Conservation (phyloP, 1,140 invertebrate species). For the Chrysoperla carnea region DNA sequence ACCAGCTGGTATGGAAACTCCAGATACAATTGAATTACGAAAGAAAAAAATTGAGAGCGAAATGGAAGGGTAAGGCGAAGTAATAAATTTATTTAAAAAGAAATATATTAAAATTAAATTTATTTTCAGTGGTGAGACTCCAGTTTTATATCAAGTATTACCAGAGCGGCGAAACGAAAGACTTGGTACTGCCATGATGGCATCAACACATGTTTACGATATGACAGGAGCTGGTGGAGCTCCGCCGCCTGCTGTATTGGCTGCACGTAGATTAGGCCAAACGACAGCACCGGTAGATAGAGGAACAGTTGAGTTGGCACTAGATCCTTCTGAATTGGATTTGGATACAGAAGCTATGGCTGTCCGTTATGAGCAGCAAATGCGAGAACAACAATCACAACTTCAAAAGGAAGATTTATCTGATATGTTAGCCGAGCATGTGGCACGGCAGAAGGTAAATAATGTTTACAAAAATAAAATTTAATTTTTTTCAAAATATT, state of each 20-base stretch:
- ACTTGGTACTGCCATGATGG: slow-evolving; percentile 94
- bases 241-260: slow-evolving; percentile 27
- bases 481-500: slow-evolving; percentile 4
- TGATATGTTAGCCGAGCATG: slow-evolving; percentile 97
- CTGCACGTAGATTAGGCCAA: slow-evolving; percentile 13
- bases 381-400: slow-evolving; percentile 78
- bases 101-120: slow-evolving; percentile 4
- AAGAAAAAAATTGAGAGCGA: slow-evolving; percentile 95
- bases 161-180: slow-evolving; percentile 86
- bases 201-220: slow-evolving; percentile 93
- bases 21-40: slow-evolving; percentile 92
- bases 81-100: slow-evolving; percentile 1
- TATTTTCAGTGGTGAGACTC: slow-evolving; percentile 63
- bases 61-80: slow-evolving; percentile 68
- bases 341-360: slow-evolving; percentile 92
- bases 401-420: slow-evolving; percentile 88
- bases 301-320: slow-evolving; percentile 75
- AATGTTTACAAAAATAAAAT: slow-evolving; percentile 1
- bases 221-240: slow-evolving; percentile 44
- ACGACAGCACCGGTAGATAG: slow-evolving; percentile 24
- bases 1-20: slow-evolving; percentile 91
- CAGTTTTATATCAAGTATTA: slow-evolving; percentile 80
- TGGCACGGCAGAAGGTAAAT: slow-evolving; percentile 75
- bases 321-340: slow-evolving; percentile 96
- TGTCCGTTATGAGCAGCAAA: slow-evolving; percentile 89